These are phyloP conservation scores for Phoenicopterus ruber DNA, from an alignment of 2,113 vertebrate genomes.

Conservation along the genomic window DNA sequence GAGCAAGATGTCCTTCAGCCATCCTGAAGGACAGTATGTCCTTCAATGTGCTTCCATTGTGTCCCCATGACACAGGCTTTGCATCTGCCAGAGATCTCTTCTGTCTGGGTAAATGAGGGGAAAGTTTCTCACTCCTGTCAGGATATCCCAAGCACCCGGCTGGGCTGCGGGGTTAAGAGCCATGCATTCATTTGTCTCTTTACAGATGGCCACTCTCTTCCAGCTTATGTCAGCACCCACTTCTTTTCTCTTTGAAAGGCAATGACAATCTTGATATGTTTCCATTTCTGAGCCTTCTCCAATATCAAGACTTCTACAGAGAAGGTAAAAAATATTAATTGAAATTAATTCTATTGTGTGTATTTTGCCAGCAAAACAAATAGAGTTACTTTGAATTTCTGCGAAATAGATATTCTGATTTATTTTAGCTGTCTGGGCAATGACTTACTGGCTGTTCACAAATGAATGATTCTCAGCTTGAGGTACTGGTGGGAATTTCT, in stretches of 20 bases:
- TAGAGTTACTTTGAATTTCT: neutral
- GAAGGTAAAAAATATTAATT: neutral
- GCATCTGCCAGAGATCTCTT: neutral
- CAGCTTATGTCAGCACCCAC: neutral
- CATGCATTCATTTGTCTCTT: neutral
- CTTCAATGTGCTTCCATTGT: neutral
- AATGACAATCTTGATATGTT: neutral
- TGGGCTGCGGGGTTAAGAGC: rapidly evolving
- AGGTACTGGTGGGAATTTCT: conserved; percentile 13
- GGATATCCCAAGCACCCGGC: neutral
- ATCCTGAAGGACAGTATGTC: neutral
- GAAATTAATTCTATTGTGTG: conserved; percentile 6
- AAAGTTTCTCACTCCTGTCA: neutral
- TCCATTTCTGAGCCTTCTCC: neutral
- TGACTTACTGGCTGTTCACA: conserved; percentile 15
- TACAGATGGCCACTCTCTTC: neutral
- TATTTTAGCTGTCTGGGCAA: neutral
- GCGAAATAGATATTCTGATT: conserved; percentile 20
- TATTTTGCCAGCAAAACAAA: conserved; percentile 24
- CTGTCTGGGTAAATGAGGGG: neutral
- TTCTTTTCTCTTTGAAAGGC: neutral
- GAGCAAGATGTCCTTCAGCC: neutral
- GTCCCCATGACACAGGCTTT: neutral
- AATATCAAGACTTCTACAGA: neutral
- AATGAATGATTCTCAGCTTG: neutral